Percentiles rank a stretch among this genome's conserved stretches.
These are phyloP conservation scores for Yponomeuta sedellus DNA, from an alignment of 2,888 invertebrate genomes.

Conservation along the genomic window DNA sequence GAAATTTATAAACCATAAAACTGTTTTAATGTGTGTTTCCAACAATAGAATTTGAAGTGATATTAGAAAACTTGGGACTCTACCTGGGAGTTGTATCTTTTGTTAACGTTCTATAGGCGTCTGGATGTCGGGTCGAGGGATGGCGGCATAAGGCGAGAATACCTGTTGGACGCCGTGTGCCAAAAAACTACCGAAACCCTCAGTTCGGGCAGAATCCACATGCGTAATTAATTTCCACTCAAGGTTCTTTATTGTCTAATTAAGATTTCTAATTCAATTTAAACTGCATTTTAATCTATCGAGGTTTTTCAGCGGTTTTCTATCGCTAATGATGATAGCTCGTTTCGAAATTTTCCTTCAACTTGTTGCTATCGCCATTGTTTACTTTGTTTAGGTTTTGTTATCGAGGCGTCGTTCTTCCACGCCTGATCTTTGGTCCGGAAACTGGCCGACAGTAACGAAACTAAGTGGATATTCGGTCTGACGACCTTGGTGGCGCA, in stretches of 20 bases:
- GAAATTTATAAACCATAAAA: constrained; percentile 6
- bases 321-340: background rate
- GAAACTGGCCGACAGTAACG: constrained; percentile 16
- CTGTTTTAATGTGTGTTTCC: background rate
- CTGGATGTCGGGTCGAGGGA: background rate
- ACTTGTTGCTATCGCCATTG: background rate
- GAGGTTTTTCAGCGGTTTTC: background rate
- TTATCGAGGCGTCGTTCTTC: constrained; percentile 4
- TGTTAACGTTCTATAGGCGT: background rate
- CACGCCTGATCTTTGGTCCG: constrained; percentile 12
- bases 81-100: background rate
- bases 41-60: constrained; percentile 5
- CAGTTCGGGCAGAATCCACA: background rate
- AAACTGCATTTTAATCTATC: background rate
- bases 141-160: constrained; percentile 1
- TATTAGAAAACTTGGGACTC: constrained; percentile 4
- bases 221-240: background rate
- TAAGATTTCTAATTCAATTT: background rate
- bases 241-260: background rate
- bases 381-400: constrained; percentile 4
- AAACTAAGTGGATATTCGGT: background rate
- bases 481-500: no score
- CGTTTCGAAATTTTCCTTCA: background rate
- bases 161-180: constrained; percentile 7
- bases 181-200: constrained; percentile 10